A percentile compares a stretch with the other conserved stretches of the same genome.
Evolutionary conservation across 23 tunicate genomes (phyloP).

Genomic region (Ciona savignyi): DNA sequence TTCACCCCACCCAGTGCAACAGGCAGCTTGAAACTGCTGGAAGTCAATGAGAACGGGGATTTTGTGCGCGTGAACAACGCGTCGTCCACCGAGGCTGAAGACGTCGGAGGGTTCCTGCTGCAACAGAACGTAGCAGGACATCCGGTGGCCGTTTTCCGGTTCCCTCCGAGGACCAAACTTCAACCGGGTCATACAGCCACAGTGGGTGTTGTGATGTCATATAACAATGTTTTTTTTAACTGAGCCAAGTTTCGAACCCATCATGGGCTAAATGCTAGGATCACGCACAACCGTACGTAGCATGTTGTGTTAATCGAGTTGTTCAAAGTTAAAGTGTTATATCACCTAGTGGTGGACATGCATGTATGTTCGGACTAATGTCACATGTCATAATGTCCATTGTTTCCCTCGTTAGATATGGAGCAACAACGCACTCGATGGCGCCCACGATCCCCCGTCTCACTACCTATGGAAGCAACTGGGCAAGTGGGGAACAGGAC

Average conservation of each 20-base stretch:
- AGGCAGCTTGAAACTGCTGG: conserved; percentile 64
- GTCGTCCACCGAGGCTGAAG: conserved; percentile 43
- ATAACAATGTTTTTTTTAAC: no score
- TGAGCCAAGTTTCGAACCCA: no score
- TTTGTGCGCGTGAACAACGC: conserved; percentile 53
- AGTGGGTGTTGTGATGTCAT: no score
- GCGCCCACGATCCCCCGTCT: conserved; percentile 70
- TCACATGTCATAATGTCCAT: no score
- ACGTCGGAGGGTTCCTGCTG: conserved; percentile 59
- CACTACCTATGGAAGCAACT: conserved; percentile 79
- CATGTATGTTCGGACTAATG: no score
- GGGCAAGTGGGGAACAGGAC: conserved; percentile 89
- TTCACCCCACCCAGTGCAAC: conserved; percentile 81
- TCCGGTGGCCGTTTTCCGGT: conserved; percentile 82
- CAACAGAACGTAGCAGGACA: conserved; percentile 84
- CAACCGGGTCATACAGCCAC: conserved; percentile 61
- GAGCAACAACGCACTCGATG: conserved; percentile 47
- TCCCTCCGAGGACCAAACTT: conserved; percentile 69
- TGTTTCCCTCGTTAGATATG: conserved; percentile 46
- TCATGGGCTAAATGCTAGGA: no score
- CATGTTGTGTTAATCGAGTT: no score
- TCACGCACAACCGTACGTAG: no score
- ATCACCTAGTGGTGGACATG: no score
- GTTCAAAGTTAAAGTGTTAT: no score
- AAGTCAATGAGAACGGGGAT: conserved; percentile 45